These are phyloP conservation scores for Colossoma macropomum DNA, from an alignment of 2,113 vertebrate species.

Conservation along the genomic window DNA sequence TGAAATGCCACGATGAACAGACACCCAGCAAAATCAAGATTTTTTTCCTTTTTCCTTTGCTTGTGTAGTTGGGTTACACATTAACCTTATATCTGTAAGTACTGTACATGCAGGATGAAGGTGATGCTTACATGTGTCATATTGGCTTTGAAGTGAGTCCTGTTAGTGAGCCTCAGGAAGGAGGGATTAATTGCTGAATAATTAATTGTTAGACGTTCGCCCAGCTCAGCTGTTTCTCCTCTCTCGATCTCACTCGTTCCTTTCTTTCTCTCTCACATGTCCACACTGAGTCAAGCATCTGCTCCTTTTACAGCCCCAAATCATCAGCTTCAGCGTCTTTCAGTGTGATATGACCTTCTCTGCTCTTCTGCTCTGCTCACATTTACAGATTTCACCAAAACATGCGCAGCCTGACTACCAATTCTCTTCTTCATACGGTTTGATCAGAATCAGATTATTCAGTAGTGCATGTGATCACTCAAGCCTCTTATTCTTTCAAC, in stretches of 20 bases:
- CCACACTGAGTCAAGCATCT: neutral
- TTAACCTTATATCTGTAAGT: no score
- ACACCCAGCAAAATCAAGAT: no score
- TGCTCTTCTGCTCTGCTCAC: neutral
- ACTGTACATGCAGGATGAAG: neutral
- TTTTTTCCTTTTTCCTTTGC: no score
- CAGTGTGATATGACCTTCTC: neutral
- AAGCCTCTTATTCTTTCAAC: neutral
- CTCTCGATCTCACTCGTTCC: neutral
- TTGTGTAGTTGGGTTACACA: no score
- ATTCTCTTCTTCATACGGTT: neutral
- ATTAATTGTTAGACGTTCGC: neutral
- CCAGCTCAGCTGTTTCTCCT: neutral
- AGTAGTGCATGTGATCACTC: neutral
- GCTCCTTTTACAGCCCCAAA: neutral
- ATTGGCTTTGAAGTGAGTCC: neutral
- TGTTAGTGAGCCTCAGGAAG: neutral
- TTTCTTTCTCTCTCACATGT: neutral
- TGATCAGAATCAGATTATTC: neutral
- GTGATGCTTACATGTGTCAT: neutral
- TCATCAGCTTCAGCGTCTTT: neutral
- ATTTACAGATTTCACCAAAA: neutral
- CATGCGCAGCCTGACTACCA: neutral
- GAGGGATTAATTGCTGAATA: conserved; percentile 1
- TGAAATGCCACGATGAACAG: no score